phyloP scores from a whole-genome alignment of 2,797 vertebrate species.

The Lophotriccus pileatus region DNA sequence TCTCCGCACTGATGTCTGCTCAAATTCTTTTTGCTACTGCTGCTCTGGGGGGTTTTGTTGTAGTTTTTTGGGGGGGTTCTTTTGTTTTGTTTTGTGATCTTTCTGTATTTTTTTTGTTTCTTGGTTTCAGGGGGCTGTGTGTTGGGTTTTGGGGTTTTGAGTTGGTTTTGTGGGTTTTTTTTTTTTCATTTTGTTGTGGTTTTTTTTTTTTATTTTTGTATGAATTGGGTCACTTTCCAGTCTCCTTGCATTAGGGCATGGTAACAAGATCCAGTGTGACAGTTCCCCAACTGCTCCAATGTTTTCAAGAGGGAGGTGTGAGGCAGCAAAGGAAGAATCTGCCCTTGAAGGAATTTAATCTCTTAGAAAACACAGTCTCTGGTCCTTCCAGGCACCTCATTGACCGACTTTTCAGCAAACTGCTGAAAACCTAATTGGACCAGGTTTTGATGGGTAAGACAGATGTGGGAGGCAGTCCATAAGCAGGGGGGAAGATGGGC shows the following conservation, averaged over 20 bases:
- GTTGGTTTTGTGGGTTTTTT: neutral
- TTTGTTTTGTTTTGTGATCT: neutral
- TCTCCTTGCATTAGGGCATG: neutral
- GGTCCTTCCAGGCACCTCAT: neutral
- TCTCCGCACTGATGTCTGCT: neutral
- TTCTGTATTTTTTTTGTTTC: neutral
- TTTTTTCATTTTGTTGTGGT: neutral
- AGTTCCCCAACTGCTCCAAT: neutral
- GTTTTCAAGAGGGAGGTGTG: neutral
- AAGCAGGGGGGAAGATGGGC: neutral
- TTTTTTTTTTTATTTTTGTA: neutral
- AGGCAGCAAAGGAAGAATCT: neutral
- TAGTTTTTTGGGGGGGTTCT: neutral
- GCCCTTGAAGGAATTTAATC: slow-evolving; percentile 5
- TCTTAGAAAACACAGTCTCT: neutral
- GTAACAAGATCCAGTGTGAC: neutral
- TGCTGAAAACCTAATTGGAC: neutral
- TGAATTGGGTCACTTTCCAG: neutral
- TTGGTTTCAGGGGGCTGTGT: neutral
- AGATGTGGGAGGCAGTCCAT: neutral
- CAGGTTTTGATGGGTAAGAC: neutral
- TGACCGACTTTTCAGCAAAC: neutral
- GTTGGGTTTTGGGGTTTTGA: neutral
- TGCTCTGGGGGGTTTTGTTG: neutral
- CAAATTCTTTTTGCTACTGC: neutral